Evolutionary conservation across 2,888 invertebrate species (phyloP).

Genomic region (Corythucha ciliata): DNA sequence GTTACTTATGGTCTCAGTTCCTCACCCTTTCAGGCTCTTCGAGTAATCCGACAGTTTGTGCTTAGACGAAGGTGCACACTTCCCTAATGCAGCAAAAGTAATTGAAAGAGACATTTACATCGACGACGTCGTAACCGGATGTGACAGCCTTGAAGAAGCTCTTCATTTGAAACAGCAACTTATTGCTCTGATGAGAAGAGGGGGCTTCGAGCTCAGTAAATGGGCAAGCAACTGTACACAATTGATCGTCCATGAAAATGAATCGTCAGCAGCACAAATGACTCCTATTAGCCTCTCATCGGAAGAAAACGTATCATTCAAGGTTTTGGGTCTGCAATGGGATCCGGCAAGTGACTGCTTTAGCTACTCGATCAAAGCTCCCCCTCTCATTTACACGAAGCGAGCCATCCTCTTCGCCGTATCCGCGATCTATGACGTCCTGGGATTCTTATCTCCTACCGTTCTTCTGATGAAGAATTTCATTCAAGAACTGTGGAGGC

Average conservation of each 20-base stretch:
- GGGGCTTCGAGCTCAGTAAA: constrained; percentile 20
- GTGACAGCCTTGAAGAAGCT: constrained; percentile 1
- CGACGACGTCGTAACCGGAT: constrained; percentile 11
- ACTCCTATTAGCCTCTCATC: background rate
- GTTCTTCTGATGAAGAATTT: constrained; percentile 3
- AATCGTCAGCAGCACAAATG: too few relatives aligned
- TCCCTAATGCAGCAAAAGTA: background rate
- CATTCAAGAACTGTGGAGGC: constrained; percentile 10
- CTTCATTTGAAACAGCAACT: background rate
- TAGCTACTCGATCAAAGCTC: constrained; percentile 16
- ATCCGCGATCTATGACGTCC: constrained; percentile 2
- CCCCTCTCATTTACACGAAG: constrained; percentile 24
- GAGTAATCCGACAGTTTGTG: background rate
- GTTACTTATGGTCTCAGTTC: constrained; percentile 14
- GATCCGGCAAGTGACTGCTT: constrained; percentile 24
- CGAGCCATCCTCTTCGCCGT: constrained; percentile 25
- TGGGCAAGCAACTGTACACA: constrained; percentile 17
- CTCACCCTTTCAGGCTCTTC: constrained; percentile 10
- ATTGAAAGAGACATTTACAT: constrained; percentile 8
- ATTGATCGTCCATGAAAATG: too few relatives aligned
- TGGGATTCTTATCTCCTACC: constrained; percentile 4
- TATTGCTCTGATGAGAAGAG: constrained; percentile 2
- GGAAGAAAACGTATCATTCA: constrained; percentile 20
- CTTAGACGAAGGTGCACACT: constrained; percentile 4
- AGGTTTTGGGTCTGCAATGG: constrained; percentile 31